These are phyloP conservation scores for Clostera curtula DNA, from an alignment of 2,888 invertebrate genomes.

Conservation along the genomic window DNA sequence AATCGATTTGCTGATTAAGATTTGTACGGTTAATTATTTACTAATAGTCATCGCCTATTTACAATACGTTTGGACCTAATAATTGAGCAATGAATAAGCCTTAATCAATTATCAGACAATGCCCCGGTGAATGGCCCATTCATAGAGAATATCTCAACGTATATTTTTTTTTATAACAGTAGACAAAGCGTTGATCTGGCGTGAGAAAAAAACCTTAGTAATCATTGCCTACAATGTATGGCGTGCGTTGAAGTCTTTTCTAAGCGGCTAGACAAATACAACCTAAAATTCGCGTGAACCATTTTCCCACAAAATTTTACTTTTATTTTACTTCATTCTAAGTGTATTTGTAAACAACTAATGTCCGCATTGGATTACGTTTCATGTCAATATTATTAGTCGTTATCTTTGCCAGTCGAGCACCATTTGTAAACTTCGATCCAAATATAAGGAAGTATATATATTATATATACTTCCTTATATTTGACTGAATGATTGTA, in stretches of 20 bases:
- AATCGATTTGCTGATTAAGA: background rate
- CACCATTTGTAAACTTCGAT: background rate
- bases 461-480: too few relatives aligned
- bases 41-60: too few relatives aligned
- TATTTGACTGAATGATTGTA: too few relatives aligned
- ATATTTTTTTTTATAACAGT: conserved; percentile 1
- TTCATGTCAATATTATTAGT: conserved; percentile 32
- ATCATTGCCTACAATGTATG: conserved; percentile 6
- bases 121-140: background rate
- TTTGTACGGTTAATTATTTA: too few relatives aligned
- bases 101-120: background rate
- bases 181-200: background rate
- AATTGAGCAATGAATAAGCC: background rate
- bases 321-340: conserved; percentile 24
- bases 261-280: conserved; percentile 21
- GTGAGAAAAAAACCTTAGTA: too few relatives aligned
- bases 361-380: conserved; percentile 27
- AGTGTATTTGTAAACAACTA: conserved; percentile 24
- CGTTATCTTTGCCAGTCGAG: conserved; percentile 7
- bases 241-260: conserved; percentile 67
- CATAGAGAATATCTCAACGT: background rate
- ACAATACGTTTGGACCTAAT: too few relatives aligned
- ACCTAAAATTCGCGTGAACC: conserved; percentile 2
- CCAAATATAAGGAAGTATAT: too few relatives aligned
- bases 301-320: background rate